phyloP scores from a whole-genome alignment of 1,140 invertebrate species.

The Agrilus planipennis region DNA sequence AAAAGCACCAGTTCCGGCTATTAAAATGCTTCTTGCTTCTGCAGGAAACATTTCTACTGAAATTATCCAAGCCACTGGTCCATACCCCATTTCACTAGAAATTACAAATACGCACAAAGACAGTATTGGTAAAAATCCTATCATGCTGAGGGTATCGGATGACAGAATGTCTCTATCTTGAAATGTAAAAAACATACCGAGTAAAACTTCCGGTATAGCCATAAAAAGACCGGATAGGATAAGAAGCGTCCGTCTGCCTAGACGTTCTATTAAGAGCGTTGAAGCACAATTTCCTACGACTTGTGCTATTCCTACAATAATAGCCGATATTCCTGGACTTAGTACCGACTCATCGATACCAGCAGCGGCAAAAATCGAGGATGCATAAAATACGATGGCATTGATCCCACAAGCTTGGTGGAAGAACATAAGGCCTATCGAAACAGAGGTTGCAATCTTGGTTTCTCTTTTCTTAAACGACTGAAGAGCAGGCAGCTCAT shows the following conservation, averaged over 20 bases:
- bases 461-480: slow-evolving; percentile 37
- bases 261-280: slow-evolving; percentile 49
- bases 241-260: slow-evolving; percentile 57
- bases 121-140: slow-evolving; percentile 54
- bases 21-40: slow-evolving; percentile 64
- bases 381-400: slow-evolving; percentile 49
- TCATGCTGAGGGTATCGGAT: slow-evolving; percentile 12
- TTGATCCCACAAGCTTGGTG: slow-evolving; percentile 53
- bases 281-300: slow-evolving; percentile 54
- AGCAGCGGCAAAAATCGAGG: slow-evolving; percentile 33
- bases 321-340: slow-evolving; percentile 44
- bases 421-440: slow-evolving; percentile 52
- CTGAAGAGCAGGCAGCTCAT: slow-evolving; percentile 29
- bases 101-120: slow-evolving; percentile 65
- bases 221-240: slow-evolving; percentile 52
- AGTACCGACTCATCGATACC: slow-evolving; percentile 34
- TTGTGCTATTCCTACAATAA: slow-evolving; percentile 62
- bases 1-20: slow-evolving; percentile 60
- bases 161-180: slow-evolving; percentile 30
- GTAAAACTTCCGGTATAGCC: slow-evolving; percentile 48
- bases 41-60: slow-evolving; percentile 64
- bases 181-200: slow-evolving; percentile 52
- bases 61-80: slow-evolving; percentile 70
- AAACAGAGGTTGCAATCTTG: slow-evolving; percentile 40
- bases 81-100: slow-evolving; percentile 67